Evolutionary conservation across 2,888 invertebrate genomes (phyloP).

Genomic region (Eupithecia subfuscata): DNA sequence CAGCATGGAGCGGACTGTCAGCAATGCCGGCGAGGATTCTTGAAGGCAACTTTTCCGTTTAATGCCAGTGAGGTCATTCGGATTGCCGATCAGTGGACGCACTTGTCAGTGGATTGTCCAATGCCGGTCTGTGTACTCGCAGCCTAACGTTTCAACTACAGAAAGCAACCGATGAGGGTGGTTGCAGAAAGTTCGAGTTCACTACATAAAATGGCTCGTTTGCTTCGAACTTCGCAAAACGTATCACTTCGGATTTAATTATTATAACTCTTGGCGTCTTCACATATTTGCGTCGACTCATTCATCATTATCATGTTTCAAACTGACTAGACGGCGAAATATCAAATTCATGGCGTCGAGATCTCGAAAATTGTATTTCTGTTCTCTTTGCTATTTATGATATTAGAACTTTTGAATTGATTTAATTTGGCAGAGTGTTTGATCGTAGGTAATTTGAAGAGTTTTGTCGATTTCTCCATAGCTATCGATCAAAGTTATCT

Average conservation of each 20-base stretch:
- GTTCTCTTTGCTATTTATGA: not conserved
- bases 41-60: too few species aligned
- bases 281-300: constrained; percentile 26
- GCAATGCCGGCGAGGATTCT: too few species aligned
- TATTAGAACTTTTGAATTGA: constrained; percentile 8
- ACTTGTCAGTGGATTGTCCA: too few species aligned
- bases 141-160: not conserved
- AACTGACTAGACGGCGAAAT: constrained; percentile 15
- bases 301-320: constrained; percentile 19
- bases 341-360: not conserved
- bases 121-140: too few species aligned
- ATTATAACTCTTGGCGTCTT: constrained; percentile 21
- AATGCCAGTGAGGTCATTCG: too few species aligned
- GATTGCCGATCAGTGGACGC: too few species aligned
- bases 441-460: not conserved
- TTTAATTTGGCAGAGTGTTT: not conserved
- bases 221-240: not conserved
- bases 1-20: too few species aligned
- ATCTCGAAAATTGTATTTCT: constrained; percentile 10
- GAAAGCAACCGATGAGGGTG: not conserved
- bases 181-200: not conserved
- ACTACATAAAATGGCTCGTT: not conserved
- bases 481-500: too few species aligned
- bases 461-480: too few species aligned
- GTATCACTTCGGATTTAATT: constrained; percentile 31